These are phyloP conservation scores for Chaenodraco wilsoni DNA, from an alignment of 2,797 vertebrate genomes.

Conservation along the genomic window DNA sequence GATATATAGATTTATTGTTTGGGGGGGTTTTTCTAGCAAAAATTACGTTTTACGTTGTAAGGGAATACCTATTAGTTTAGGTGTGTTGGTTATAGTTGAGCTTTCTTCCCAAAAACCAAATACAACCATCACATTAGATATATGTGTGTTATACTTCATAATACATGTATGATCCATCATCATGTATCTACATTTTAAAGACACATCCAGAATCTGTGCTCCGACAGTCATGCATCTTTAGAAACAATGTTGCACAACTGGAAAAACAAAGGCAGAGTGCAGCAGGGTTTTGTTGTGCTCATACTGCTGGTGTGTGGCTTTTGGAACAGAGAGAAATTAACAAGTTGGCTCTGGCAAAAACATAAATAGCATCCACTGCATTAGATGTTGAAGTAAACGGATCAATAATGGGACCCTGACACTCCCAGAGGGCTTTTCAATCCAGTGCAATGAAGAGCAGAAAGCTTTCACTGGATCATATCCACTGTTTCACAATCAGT, in stretches of 20 bases:
- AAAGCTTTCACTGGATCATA: background rate
- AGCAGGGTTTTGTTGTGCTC: background rate
- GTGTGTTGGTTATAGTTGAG: background rate
- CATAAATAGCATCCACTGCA: background rate
- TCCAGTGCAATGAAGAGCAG: background rate
- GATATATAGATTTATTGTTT: too few species aligned
- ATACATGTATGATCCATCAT: background rate
- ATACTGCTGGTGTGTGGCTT: background rate
- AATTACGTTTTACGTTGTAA: background rate
- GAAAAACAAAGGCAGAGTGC: slow-evolving; percentile 19
- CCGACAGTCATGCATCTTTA: background rate
- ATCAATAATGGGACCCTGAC: background rate
- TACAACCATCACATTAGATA: too few species aligned
- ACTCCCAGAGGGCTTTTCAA: background rate
- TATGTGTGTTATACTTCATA: background rate
- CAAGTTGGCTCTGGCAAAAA: background rate
- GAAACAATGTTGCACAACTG: slow-evolving; percentile 6
- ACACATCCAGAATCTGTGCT: background rate
- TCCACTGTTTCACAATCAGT: background rate
- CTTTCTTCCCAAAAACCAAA: too few species aligned
- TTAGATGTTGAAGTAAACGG: background rate
- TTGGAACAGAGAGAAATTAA: background rate
- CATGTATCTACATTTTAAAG: background rate
- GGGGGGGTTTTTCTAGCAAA: background rate
- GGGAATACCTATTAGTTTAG: background rate